Conservation (phyloP, 2,888 invertebrate genomes). For the Cheilosia scutellata region DNA sequence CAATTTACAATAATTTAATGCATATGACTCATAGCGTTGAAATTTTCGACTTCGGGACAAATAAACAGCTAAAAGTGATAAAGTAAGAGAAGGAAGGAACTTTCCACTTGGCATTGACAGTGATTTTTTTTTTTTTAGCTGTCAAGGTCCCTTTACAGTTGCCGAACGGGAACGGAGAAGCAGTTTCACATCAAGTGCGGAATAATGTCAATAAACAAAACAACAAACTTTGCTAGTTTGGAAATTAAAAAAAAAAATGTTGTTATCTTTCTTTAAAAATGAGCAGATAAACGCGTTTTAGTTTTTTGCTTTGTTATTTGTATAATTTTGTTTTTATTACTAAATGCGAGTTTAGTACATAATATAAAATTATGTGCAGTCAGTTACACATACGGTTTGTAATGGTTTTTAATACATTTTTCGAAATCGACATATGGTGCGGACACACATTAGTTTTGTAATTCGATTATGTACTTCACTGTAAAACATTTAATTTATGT, state of each 20-base stretch:
- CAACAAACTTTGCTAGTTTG: constrained; percentile 20
- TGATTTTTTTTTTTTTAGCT: not conserved
- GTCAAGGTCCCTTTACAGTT: constrained; percentile 20
- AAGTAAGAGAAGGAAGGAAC: constrained; percentile 4
- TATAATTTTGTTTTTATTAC: not conserved
- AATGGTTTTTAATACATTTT: too few relatives aligned
- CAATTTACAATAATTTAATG: constrained; percentile 26
- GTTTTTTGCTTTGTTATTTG: not conserved
- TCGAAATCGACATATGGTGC: too few relatives aligned
- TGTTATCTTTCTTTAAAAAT: not conserved
- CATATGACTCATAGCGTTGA: constrained; percentile 26
- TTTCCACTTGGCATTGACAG: constrained; percentile 26
- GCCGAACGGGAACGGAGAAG: not conserved
- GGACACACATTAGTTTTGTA: too few relatives aligned
- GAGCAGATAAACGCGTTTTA: not conserved
- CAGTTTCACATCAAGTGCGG: not conserved
- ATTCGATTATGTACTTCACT: too few relatives aligned
- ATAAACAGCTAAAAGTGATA: not conserved
- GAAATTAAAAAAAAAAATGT: constrained; percentile 8
- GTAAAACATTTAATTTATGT: too few relatives aligned
- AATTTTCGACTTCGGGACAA: not conserved
- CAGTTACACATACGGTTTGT: too few relatives aligned
- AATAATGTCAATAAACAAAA: constrained; percentile 39
- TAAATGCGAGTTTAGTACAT: not conserved
- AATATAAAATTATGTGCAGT: too few relatives aligned